Evolutionary conservation across 2,797 vertebrate species (phyloP), one percentile per base, ranked within the genome.

Genomic region (Myotis pilosus): DNA sequence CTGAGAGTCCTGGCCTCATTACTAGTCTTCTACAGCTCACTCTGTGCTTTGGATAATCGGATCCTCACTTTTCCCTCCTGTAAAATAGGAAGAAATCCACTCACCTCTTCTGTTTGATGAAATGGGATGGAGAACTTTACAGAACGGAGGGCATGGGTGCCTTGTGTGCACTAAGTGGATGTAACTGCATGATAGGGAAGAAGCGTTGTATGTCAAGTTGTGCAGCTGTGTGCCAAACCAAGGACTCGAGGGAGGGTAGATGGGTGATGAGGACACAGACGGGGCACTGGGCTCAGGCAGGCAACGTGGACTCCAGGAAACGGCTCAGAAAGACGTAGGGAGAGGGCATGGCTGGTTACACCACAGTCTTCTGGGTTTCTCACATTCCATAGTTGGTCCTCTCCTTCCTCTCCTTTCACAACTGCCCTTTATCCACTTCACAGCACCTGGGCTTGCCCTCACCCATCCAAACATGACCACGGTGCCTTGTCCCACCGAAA

Each of bases 261-360:
- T 6, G 33, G 68, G 30, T 16, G 44, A 47, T 5, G 5, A 64
- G 30, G 51, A 23, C 60, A 23, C 4, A 87, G 41, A 3, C 22
- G 20, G 25, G 11, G 10, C 51, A 0, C 0, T 4, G 72, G 60
- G 71, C 55, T 23, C 55, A 57, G 38, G 83, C 68, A 13, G 19
- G 16, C 19, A 47, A 30, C 38, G 47, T 30, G 84, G 36, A 5
- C 49, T 82, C 36, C 2, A 38, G n/a, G 78, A 78, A 68, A 49
- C 3, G 41, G 64, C 55, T 71, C 55, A 16, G 9, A 38, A 64
- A 55, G 83, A n/a, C 2, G 0, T 5, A 38, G 11, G 5, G 33
- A 4, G 6, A 33, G 49, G 30, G 0, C 16, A 0, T 1, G 49
- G 41, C 49, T 71, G 44, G 36, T 8, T 33, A 17, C 0, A 0